Base-by-base conservation (phyloP, 1,140 invertebrate genomes). In the Pseudomyrmex gracilis region DNA sequence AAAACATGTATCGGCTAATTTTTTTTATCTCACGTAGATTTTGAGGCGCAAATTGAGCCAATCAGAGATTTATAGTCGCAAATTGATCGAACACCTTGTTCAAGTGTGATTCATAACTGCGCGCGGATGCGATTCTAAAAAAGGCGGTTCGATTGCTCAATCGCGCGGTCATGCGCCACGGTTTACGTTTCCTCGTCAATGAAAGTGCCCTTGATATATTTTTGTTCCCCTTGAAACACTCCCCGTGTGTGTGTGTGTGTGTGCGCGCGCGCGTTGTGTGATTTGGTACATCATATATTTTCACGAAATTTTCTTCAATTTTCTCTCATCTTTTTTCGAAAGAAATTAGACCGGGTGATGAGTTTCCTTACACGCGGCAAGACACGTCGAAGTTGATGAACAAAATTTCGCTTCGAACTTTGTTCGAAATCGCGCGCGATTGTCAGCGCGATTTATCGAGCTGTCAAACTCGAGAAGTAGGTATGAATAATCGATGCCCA, bases 401-500 rank as follows among this genome's bases (percentile, higher is more conserved):
- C 49, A 20, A 68, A 4, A 2, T 22, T 15, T 0, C 34, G 4
- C 7, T 34, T 34, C 34, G 5, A 0, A n/a, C n/a, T 49, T 78
- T 51, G 53, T 80, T 64, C 12, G 47, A 74, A 22, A 51, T 76
- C 13, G 17, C 17, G n/a, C 20, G 34, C 3, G n/a, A 20, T 43
- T 15, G 7, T 43, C 7, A 34, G 17, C n/a, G 53, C n/a, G 43
- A 87, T 87, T 83, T 83, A 83, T 83, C 57, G 34, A n/a, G 57
- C 15, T 10, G 51, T 51, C 51, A 45, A 13, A 51, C 22, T 67
- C n/a, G n/a, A 20, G 34, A 20, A 22, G 64, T 15, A 34, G 34
- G 0, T 34, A 5, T 83, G 85, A 87, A n/a, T 34, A 80, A 86
- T 73, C 45, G 78, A 82, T 82, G 60, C 13, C n/a, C 13, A 34